Evolutionary conservation across 2,888 invertebrate genomes (phyloP).

Genomic region (Sarcophaga subvicina): DNA sequence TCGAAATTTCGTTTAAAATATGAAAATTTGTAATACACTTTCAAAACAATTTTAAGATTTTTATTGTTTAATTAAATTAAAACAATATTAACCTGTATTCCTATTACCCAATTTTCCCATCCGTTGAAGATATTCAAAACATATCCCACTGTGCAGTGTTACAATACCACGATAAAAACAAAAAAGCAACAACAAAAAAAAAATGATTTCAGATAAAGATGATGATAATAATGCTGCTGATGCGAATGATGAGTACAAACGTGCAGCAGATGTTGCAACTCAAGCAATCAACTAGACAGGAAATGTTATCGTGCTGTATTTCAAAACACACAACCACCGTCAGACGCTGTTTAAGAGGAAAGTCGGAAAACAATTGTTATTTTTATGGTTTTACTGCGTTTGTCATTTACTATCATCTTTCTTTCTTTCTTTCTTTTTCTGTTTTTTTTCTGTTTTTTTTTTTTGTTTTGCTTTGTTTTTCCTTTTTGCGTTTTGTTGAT

Average conservation of each 20-base stretch:
- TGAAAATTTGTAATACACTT: too few species aligned
- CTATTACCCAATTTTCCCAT: too few species aligned
- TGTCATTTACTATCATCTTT: slow-evolving; percentile 24
- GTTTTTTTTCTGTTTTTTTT: slow-evolving; percentile 20
- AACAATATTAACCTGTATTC: too few species aligned
- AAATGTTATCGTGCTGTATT: slow-evolving; percentile 50
- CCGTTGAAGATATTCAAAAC: not conserved
- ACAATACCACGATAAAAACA: not conserved
- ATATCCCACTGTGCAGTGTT: not conserved
- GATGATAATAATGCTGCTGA: slow-evolving; percentile 45
- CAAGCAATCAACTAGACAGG: slow-evolving; percentile 59
- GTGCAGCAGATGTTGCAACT: slow-evolving; percentile 66
- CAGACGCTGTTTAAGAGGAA: not conserved
- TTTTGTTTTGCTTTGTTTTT: not conserved
- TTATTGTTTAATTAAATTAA: too few species aligned
- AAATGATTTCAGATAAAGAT: not conserved
- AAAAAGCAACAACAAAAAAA: not conserved
- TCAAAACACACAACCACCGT: not conserved
- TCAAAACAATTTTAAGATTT: too few species aligned
- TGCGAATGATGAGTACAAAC: slow-evolving; percentile 49
- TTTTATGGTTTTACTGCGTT: slow-evolving; percentile 30
- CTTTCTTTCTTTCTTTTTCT: slow-evolving; percentile 9
- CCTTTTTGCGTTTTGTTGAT: not conserved
- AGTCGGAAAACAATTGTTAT: slow-evolving; percentile 38
- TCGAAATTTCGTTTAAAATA: too few species aligned